Evolutionary conservation across 2,797 vertebrate species (phyloP), one percentile per base, ranked within the genome.

Genomic region (Sebastes ruberrimus): DNA sequence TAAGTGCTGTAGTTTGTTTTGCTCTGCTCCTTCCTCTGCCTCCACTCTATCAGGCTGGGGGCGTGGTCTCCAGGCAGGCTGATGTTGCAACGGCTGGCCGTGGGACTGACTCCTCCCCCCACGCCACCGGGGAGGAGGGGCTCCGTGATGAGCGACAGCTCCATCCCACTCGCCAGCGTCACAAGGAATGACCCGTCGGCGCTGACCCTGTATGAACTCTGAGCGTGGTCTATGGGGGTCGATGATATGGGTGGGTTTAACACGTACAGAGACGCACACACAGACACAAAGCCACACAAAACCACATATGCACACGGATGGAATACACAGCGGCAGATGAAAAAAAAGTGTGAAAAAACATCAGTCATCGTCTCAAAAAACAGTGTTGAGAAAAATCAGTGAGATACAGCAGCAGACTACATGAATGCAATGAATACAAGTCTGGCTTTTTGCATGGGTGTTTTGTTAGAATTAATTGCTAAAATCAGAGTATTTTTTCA

Each of bases 41-140:
- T 92, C 99, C 98, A 99, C 93, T 99, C 99, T 32, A 99, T 98
- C 76, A 99, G 96, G 90, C 98, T 99, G 60, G 97, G 97, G 76
- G 96, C 97, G 71, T 99, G 98, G 85, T 99, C 99, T 77, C 98
- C 98, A 0, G 99, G 99, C 82, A 99, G 95, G n/a, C 97, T 98
- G 93, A 99, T 98, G 93, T 99, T 99, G 84, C 98, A 99, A 88
- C 97, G 97, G 69, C 98, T 98, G 70, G 99, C 94, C 0, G 97
- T 98, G 81, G 99, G 99, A 86, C 97, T 99, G 85, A 98, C 97
- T 10, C 97, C 96, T 20, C 98, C 97, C 0, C 96, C 82, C 13
- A 82, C 88, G 2, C 95, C 97, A 0, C 97, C 94, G 0, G 93
- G 93, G 71, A 98, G 95, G 74, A 99, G 97, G 28, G 98, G 98